Conservation (phyloP, 2,113 vertebrate species). For the Anguilla rostrata region DNA sequence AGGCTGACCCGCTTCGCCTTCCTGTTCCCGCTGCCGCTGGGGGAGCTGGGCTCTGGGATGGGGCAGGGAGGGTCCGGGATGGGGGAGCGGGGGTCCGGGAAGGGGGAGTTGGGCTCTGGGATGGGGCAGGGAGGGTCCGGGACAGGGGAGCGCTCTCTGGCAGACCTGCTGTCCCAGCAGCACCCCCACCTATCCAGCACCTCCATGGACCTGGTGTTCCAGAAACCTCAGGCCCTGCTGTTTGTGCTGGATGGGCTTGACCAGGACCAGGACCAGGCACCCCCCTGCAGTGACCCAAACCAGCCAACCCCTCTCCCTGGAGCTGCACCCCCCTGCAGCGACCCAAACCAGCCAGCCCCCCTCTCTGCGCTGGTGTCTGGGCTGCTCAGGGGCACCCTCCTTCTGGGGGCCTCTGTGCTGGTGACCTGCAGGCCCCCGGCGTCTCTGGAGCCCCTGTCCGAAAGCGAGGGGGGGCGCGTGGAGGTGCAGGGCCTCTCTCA, state of each 20-base stretch:
- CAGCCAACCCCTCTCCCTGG: slow-evolving; percentile 34
- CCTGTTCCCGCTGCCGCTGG: slow-evolving; percentile 58
- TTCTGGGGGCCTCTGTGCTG: slow-evolving; percentile 58
- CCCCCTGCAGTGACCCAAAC: slow-evolving; percentile 40
- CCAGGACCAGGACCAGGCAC: slow-evolving; percentile 37
- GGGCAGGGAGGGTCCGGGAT: too few relatives aligned
- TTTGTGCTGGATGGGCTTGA: slow-evolving; percentile 72
- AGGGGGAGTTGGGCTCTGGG: too few relatives aligned
- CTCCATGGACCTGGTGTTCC: slow-evolving; percentile 31
- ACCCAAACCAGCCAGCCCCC: slow-evolving; percentile 33
- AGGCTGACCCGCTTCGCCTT: slow-evolving; percentile 52
- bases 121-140: too few relatives aligned
- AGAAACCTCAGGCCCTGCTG: slow-evolving; percentile 55
- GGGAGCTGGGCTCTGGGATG: slow-evolving; percentile 49
- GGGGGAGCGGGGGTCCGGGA: slow-evolving; percentile 42
- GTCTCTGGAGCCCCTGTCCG: background rate
- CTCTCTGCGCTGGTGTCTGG: slow-evolving; percentile 56
- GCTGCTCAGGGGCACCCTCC: slow-evolving; percentile 59
- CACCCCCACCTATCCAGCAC: slow-evolving; percentile 35
- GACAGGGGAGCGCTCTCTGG: slow-evolving; percentile 42
- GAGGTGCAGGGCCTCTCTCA: slow-evolving; percentile 63
- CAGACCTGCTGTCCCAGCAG: slow-evolving; percentile 46
- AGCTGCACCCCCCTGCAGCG: slow-evolving; percentile 37
- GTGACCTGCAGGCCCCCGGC: slow-evolving; percentile 50
- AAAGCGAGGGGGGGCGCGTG: slow-evolving; percentile 21